Conservation (phyloP, 92 coral and sea anemone species). For the Pocillopora grandis region DNA sequence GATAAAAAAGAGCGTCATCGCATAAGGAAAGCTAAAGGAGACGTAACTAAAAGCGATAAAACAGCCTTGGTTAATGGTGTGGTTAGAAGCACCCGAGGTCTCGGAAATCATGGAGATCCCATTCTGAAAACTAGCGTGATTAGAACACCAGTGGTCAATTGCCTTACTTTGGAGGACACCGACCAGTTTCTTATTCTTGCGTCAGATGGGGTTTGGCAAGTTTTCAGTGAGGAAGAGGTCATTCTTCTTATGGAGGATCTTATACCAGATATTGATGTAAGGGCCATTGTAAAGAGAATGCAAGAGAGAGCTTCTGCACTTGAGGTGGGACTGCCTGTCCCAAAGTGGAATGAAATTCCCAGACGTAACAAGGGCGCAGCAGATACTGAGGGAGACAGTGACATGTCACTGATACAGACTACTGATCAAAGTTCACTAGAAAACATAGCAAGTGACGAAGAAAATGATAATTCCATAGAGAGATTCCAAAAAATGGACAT, state of each 20-base stretch:
- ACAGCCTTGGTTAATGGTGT: constrained; percentile 87
- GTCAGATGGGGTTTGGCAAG: constrained; percentile 93
- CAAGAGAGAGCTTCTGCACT: constrained; percentile 50
- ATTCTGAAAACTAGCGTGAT: constrained; percentile 77
- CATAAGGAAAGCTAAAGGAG: constrained; percentile 66
- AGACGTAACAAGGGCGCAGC: constrained; percentile 15
- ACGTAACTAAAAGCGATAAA: constrained; percentile 78
- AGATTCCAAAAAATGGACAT: not conserved
- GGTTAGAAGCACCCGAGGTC: constrained; percentile 81
- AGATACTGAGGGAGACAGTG: not conserved
- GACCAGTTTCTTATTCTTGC: constrained; percentile 88
- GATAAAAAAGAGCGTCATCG: constrained; percentile 81
- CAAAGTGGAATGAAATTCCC: constrained; percentile 35
- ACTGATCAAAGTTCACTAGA: constrained; percentile 1
- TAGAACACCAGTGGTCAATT: constrained; percentile 69
- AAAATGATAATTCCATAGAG: not conserved
- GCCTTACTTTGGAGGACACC: constrained; percentile 66
- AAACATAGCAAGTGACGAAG: not conserved
- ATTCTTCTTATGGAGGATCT: constrained; percentile 78
- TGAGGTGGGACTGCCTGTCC: constrained; percentile 19
- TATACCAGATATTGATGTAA: constrained; percentile 82
- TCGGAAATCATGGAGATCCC: constrained; percentile 98
- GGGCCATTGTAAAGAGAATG: constrained; percentile 69
- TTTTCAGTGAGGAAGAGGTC: constrained; percentile 86
- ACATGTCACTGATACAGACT: not conserved